Conservation (phyloP, 2,113 vertebrate species). For the Erinaceus europaeus region DNA sequence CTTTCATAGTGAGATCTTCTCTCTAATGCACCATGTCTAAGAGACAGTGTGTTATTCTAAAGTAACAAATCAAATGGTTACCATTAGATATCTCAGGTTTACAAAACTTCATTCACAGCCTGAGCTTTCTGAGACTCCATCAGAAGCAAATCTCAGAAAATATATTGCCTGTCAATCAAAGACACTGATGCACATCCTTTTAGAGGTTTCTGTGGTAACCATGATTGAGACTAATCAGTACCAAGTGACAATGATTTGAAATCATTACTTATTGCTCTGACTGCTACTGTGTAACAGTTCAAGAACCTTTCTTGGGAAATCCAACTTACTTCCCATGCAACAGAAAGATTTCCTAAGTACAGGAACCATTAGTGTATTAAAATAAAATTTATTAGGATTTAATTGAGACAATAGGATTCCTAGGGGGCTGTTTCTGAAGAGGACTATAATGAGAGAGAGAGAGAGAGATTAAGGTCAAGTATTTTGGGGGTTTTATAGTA, state of each 20-base stretch:
- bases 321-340: too few species aligned
- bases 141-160: neutral
- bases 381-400: too few species aligned
- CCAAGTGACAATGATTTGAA: neutral
- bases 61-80: neutral
- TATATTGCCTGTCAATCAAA: neutral
- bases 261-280: neutral
- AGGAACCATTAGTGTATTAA: too few species aligned
- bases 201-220: neutral
- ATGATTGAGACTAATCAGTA: neutral
- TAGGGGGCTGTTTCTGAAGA: too few species aligned
- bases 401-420: too few species aligned
- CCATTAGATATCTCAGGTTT: neutral
- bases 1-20: neutral
- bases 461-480: too few species aligned
- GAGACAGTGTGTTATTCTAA: neutral
- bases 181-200: neutral
- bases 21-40: neutral
- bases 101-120: neutral
- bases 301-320: too few species aligned
- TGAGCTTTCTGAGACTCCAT: neutral
- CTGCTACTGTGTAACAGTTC: too few species aligned
- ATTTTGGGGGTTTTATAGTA: too few species aligned
- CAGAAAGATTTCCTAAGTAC: too few species aligned
- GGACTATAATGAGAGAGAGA: too few species aligned